Conservation (phyloP, 2,113 vertebrate species). For the Poecilia latipinna region DNA sequence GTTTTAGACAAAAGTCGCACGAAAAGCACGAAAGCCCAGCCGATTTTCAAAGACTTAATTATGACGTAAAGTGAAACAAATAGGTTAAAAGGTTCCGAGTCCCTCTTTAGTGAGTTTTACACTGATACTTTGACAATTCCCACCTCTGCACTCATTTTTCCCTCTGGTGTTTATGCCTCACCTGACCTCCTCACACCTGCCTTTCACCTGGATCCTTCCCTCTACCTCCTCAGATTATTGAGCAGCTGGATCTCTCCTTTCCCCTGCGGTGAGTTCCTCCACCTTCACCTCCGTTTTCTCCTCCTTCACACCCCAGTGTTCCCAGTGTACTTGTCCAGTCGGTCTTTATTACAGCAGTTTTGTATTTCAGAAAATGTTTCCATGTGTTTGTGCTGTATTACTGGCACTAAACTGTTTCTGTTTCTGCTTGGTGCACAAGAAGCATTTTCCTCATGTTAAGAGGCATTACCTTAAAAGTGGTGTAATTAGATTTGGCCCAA, state of each 20-base stretch:
- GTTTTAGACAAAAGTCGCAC: not conserved
- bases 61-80: not conserved
- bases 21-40: not conserved
- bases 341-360: slow-evolving; percentile 5
- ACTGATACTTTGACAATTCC: slow-evolving; percentile 1
- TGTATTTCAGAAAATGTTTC: slow-evolving; percentile 10
- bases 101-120: not conserved
- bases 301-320: slow-evolving; percentile 19
- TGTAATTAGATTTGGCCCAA: not conserved
- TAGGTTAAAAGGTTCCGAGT: not conserved
- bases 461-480: not conserved
- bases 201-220: slow-evolving; percentile 47
- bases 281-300: slow-evolving; percentile 29
- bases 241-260: slow-evolving; percentile 89
- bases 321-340: not conserved
- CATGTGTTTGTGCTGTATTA: slow-evolving; percentile 11
- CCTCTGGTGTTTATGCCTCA: slow-evolving; percentile 48
- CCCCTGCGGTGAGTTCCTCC: slow-evolving; percentile 83
- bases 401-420: not conserved
- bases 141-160: slow-evolving; percentile 46
- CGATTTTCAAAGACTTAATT: not conserved
- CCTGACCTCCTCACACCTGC: slow-evolving; percentile 49
- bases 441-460: slow-evolving; percentile 2
- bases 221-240: slow-evolving; percentile 81
- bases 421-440: not conserved